Percentiles rank a stretch among this genome's conserved stretches.
Evolutionary conservation across 1,140 invertebrate species (phyloP).

Genomic region (Oreohelix idahoensis): DNA sequence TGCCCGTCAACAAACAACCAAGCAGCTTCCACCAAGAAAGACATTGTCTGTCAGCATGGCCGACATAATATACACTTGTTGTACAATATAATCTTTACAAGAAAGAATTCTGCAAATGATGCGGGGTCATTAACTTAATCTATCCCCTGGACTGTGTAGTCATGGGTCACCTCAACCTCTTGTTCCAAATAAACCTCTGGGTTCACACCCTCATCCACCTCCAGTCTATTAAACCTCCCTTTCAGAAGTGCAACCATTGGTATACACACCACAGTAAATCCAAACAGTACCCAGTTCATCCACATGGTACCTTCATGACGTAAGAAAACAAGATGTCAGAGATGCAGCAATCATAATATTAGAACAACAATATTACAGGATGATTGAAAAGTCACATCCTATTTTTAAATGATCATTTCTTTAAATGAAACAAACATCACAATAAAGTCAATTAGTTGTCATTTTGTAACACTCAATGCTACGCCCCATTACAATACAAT

Average conservation of each 20-base stretch:
- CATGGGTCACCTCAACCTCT: background rate
- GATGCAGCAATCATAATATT: too few relatives aligned
- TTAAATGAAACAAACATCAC: too few relatives aligned
- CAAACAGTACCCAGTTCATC: constrained; percentile 45
- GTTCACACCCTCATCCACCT: constrained; percentile 36
- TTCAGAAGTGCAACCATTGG: constrained; percentile 33
- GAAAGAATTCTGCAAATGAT: background rate
- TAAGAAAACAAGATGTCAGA: too few relatives aligned
- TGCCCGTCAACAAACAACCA: background rate
- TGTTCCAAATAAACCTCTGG: background rate
- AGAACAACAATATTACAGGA: too few relatives aligned
- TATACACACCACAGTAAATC: constrained; percentile 32
- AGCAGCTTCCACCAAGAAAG: background rate
- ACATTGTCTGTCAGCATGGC: background rate
- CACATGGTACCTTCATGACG: constrained; percentile 41
- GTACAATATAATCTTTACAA: background rate
- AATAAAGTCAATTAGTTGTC: too few relatives aligned
- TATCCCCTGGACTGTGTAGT: background rate
- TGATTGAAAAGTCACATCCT: too few relatives aligned
- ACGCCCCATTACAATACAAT: too few relatives aligned
- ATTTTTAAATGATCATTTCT: too few relatives aligned
- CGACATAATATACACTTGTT: background rate
- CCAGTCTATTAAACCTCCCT: constrained; percentile 32
- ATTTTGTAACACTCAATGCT: too few relatives aligned
- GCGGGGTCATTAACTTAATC: background rate